These are phyloP conservation scores for Erebia ligea DNA, from an alignment of 2,888 invertebrate species.

Conservation along the genomic window DNA sequence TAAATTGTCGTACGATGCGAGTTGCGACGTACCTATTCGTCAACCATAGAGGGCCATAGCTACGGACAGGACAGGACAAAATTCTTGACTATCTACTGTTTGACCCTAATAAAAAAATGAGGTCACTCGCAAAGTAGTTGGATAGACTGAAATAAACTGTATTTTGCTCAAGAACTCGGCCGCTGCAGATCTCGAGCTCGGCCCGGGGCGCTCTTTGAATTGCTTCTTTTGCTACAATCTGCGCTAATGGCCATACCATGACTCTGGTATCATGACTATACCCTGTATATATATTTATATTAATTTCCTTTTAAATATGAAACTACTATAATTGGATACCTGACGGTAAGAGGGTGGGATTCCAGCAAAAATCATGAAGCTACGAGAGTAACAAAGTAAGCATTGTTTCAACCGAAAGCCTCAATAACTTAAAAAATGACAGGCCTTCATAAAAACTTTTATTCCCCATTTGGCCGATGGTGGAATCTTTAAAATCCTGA, in stretches of 20 bases:
- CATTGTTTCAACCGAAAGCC: too few relatives aligned
- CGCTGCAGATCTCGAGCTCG: constrained; percentile 30
- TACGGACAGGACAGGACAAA: too few relatives aligned
- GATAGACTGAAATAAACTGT: constrained; percentile 26
- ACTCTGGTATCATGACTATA: background rate
- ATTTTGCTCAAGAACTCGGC: constrained; percentile 30
- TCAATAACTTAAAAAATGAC: too few relatives aligned
- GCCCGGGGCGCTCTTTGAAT: constrained; percentile 44
- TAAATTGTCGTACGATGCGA: background rate
- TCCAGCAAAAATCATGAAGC: too few relatives aligned
- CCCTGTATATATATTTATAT: background rate
- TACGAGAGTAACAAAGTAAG: too few relatives aligned
- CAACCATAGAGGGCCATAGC: background rate
- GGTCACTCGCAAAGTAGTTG: constrained; percentile 12
- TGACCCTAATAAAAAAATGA: background rate
- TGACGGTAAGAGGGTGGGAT: too few relatives aligned
- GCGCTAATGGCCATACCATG: constrained; percentile 28
- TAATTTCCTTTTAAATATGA: too few relatives aligned
- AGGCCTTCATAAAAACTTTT: too few relatives aligned
- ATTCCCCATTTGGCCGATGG: too few relatives aligned
- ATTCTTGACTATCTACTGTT: too few relatives aligned
- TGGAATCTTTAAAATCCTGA: too few relatives aligned
- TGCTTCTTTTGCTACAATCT: constrained; percentile 40
- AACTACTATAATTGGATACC: too few relatives aligned
- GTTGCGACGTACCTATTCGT: background rate